Evolutionary conservation across 1,140 invertebrate genomes (phyloP), one percentile per base, ranked within the genome.

Genomic region (Drosophila equinoxialis): DNA sequence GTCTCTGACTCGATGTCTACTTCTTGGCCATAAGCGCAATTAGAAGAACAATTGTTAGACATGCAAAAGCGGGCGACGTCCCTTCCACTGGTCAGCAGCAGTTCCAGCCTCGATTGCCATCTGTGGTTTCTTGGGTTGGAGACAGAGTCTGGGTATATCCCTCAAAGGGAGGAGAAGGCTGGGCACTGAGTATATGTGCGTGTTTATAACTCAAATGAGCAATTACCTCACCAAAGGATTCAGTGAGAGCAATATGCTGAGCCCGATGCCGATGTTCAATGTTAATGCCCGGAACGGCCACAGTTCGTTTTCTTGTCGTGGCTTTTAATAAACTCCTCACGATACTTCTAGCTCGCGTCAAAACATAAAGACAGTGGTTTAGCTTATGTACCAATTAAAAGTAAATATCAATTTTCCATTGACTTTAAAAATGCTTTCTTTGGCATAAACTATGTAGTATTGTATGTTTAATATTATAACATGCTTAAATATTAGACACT

Each of bases 11-110:
- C 10, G 8, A 11, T 26, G 23, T 26, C 23, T 26, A 48, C 45
- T 17, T 48, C 64, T 74, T 68, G 71, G 74, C 79, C 82, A 90
- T 90, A 90, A 83, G 81, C 77, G 87, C 86, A 90, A 90, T 90
- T 90, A 90, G 86, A 90, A 90, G 82, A 90, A 90, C 87, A 90
- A 90, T 90, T 90, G 86, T 87, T 90, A 90, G 87, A 90, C 86
- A 90, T 90, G 86, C 86, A 90, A 90, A 51, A 90, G 80, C 77
- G 67, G 62, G 54, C 67, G 59, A 26, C 37, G 63, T 73, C 81
- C 77, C 62, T 72, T 81, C 51, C 51, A 59, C 51, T 61, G 62
- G 68, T 54, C 64, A 78, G 55, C 33, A 64, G 45, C 45, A 51
- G 45, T 23, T 51, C 14, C 14, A 20, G 68, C 67, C 66, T 61